These are phyloP conservation scores for Miniopterus natalensis DNA, from an alignment of 2,113 vertebrate genomes.

Conservation along the genomic window DNA sequence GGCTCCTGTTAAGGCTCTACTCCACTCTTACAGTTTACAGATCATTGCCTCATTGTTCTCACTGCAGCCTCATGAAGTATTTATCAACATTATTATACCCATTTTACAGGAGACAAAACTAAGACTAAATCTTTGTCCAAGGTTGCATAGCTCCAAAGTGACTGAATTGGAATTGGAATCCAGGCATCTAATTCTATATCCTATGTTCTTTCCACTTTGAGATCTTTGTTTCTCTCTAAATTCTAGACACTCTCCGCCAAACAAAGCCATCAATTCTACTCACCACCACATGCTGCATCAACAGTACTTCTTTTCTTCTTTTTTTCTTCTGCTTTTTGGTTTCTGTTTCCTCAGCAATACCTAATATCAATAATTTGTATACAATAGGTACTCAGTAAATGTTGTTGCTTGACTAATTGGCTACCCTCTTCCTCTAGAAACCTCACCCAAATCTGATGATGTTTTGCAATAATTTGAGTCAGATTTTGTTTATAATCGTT, in stretches of 20 bases:
- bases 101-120: constrained; percentile 53
- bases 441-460: constrained; percentile 42
- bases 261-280: constrained; percentile 24
- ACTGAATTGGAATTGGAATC: background rate
- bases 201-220: background rate
- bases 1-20: constrained; percentile 94
- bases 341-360: constrained; percentile 6
- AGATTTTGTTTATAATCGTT: constrained; percentile 44
- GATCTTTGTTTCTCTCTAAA: background rate
- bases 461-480: constrained; percentile 73
- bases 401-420: background rate
- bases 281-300: background rate
- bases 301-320: background rate
- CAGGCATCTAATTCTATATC: background rate
- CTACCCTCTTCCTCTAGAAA: constrained; percentile 43
- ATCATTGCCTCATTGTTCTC: background rate
- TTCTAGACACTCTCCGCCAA: background rate
- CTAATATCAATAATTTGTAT: background rate
- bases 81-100: background rate
- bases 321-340: background rate
- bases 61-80: background rate
- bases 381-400: background rate
- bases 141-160: background rate
- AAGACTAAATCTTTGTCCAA: background rate
- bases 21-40: background rate